Percentiles rank a stretch among this genome's conserved stretches.
Conservation (phyloP, 2,888 invertebrate genomes). For the Dilophus febrilis region DNA sequence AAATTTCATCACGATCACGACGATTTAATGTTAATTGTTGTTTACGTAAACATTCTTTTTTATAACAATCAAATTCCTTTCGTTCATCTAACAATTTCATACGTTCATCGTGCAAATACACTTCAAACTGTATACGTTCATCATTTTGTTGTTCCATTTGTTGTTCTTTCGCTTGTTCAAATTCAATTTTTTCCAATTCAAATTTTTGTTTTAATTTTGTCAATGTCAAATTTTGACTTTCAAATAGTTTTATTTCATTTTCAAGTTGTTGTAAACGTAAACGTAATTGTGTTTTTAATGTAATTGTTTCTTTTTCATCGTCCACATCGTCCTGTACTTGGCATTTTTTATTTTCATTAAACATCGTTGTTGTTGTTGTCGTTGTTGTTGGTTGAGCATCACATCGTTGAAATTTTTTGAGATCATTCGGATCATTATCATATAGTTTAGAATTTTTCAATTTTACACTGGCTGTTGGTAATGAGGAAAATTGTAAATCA, state of each 20-base stretch:
- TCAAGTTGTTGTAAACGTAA: conserved; percentile 44
- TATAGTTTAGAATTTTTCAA: no score
- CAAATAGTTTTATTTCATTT: conserved; percentile 39
- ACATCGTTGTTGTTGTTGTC: no score
- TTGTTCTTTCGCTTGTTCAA: conserved; percentile 40
- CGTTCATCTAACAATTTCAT: conserved; percentile 50
- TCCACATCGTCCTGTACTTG: no score
- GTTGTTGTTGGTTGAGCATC: no score
- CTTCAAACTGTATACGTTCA: conserved; percentile 45
- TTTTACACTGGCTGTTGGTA: no score
- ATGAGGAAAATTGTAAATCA: no score
- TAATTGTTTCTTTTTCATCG: no score
- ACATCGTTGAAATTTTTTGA: no score
- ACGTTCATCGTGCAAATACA: conserved; percentile 49
- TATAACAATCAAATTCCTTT: conserved; percentile 45
- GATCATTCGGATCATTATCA: no score
- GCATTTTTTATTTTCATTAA: no score
- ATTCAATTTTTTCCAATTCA: conserved; percentile 41
- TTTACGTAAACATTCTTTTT: conserved; percentile 34
- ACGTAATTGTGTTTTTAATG: conserved; percentile 33
- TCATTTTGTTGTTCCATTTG: conserved; percentile 43
- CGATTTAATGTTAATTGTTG: conserved; percentile 29
- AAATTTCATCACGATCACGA: conserved; percentile 53
- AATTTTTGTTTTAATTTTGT: conserved; percentile 40
- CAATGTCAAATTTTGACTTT: conserved; percentile 34